A percentile compares a stretch with the other conserved stretches of the same genome.
These are phyloP conservation scores for Pantala flavescens DNA, from an alignment of 1,140 invertebrate species.

Conservation along the genomic window DNA sequence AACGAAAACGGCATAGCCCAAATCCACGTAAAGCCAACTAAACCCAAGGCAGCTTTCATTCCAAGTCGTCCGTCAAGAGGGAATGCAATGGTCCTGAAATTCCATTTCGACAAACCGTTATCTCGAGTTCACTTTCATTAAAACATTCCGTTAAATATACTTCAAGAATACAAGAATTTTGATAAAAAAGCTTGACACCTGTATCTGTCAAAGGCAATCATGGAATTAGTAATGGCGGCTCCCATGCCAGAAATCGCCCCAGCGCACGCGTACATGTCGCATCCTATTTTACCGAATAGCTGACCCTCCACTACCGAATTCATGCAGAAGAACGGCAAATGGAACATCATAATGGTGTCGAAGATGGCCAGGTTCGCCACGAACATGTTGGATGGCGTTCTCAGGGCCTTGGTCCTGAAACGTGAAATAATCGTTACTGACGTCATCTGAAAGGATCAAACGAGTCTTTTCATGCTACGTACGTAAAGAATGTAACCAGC, in stretches of 20 bases:
- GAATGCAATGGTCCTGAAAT: conserved; percentile 55
- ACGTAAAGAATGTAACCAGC: conserved; percentile 71
- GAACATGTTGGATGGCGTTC: conserved; percentile 69
- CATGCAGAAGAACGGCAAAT: conserved; percentile 57
- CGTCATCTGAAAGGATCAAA: too few relatives aligned
- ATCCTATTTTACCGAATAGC: conserved; percentile 55
- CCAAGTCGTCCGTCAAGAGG: conserved; percentile 61
- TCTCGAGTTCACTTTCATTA: too few relatives aligned
- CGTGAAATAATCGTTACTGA: neutral
- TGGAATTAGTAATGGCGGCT: conserved; percentile 59
- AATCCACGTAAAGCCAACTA: conserved; percentile 55
- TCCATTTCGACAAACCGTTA: neutral
- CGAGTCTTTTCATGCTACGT: conserved; percentile 32
- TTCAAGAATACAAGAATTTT: too few relatives aligned
- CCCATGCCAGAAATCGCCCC: conserved; percentile 60
- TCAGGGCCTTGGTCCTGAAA: conserved; percentile 51
- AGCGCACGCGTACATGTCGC: conserved; percentile 54
- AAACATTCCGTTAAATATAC: too few relatives aligned
- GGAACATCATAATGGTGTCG: conserved; percentile 62
- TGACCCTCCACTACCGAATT: conserved; percentile 55
- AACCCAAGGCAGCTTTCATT: conserved; percentile 48
- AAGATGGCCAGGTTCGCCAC: conserved; percentile 66
- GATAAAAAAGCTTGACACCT: too few relatives aligned
- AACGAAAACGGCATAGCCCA: conserved; percentile 60
- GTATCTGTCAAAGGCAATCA: conserved; percentile 65